These are phyloP conservation scores for Misgurnus mizolepis DNA, from an alignment of 2,113 vertebrate genomes.

Conservation along the genomic window DNA sequence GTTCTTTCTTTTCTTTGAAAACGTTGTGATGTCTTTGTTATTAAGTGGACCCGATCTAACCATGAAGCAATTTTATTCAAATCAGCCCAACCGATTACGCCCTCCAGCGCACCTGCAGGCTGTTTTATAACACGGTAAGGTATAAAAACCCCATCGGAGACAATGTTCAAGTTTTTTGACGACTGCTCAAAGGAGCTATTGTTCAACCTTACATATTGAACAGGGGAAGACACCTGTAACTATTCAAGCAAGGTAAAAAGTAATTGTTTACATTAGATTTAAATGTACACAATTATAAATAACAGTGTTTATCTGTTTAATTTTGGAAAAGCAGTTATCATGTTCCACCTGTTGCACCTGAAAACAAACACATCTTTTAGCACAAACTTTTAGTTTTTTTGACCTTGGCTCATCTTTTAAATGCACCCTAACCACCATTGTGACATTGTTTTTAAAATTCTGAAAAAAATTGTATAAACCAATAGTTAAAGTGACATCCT, in stretches of 20 bases:
- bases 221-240: slow-evolving; percentile 1
- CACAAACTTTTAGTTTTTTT: not conserved
- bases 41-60: slow-evolving; percentile 20
- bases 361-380: not conserved
- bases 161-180: not conserved
- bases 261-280: not conserved
- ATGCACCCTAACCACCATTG: slow-evolving; percentile 15
- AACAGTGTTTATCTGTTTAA: slow-evolving; percentile 58
- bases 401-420: not conserved
- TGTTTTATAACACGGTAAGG: slow-evolving; percentile 12
- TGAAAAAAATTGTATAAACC: too few species aligned
- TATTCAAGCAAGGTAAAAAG: slow-evolving; percentile 11
- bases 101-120: slow-evolving; percentile 26
- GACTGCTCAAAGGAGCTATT: slow-evolving; percentile 17
- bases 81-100: slow-evolving; percentile 20
- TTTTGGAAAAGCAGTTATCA: slow-evolving; percentile 57
- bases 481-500: too few species aligned
- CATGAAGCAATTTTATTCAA: slow-evolving; percentile 38
- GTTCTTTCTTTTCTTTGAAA: slow-evolving; percentile 20
- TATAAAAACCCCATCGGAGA: not conserved
- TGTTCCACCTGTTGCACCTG: not conserved
- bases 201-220: not conserved
- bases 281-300: slow-evolving; percentile 17
- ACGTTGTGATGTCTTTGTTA: slow-evolving; percentile 17
- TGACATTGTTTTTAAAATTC: too few species aligned